Conservation (phyloP, 2,113 vertebrate genomes). For the Edolisoma coerulescens region DNA sequence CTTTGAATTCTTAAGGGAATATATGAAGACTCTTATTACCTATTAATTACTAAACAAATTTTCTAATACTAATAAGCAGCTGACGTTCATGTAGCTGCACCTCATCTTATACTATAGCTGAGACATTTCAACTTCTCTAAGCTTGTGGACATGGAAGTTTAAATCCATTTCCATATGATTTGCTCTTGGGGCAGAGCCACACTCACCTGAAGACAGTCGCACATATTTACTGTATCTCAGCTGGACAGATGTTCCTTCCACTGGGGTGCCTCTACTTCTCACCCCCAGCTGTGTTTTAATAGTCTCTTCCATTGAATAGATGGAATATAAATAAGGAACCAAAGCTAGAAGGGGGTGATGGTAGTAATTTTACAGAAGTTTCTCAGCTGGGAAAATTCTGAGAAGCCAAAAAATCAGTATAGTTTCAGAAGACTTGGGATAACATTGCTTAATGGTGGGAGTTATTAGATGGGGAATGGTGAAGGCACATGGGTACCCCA, state of each 20-base stretch:
- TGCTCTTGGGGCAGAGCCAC: background rate
- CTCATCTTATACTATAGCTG: background rate
- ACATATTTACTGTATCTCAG: background rate
- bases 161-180: background rate
- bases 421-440: background rate
- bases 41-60: background rate
- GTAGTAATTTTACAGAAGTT: background rate
- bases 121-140: background rate
- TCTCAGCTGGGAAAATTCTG: background rate
- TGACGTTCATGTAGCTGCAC: background rate
- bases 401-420: background rate
- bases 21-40: background rate
- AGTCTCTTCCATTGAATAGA: background rate
- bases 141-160: background rate
- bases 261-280: background rate
- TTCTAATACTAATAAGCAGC: background rate
- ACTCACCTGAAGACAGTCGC: background rate
- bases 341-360: background rate
- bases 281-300: background rate
- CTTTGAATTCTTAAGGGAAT: background rate
- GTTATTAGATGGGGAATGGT: background rate
- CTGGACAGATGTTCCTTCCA: rapidly evolving
- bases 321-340: background rate
- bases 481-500: background rate
- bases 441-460: background rate